A percentile compares a stretch with the other conserved stretches of the same genome.
phyloP scores from a whole-genome alignment of 2,888 invertebrate genomes.

The Choreutis nemorana region DNA sequence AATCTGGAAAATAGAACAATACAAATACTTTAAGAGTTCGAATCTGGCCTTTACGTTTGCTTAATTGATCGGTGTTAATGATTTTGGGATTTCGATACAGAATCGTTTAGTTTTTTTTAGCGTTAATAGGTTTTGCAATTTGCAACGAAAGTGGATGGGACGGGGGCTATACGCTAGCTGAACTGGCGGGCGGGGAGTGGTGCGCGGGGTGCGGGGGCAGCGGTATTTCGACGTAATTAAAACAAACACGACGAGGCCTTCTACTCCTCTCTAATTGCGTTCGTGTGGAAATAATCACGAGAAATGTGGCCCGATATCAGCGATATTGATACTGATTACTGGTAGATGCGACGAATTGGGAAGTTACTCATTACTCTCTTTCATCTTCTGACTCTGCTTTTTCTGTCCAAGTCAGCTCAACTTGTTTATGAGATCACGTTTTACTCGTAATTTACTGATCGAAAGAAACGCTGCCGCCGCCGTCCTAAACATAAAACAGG shows the following conservation, averaged over 20 bases:
- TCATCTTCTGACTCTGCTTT: no score
- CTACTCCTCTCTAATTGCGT: slow-evolving; percentile 62
- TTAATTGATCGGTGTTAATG: background rate
- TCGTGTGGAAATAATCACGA: slow-evolving; percentile 58
- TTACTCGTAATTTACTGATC: no score
- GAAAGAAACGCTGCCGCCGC: no score
- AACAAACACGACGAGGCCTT: slow-evolving; percentile 58
- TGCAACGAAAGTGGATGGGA: slow-evolving; percentile 43
- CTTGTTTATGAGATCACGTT: no score
- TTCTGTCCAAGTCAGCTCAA: no score
- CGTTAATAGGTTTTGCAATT: slow-evolving; percentile 48
- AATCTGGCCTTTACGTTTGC: no score
- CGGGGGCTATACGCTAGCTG: slow-evolving; percentile 12
- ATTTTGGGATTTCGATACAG: slow-evolving; percentile 14
- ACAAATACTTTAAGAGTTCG: no score
- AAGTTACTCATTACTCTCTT: no score
- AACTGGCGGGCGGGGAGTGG: slow-evolving; percentile 12
- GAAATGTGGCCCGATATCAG: slow-evolving; percentile 40
- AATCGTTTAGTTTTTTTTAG: slow-evolving; percentile 38
- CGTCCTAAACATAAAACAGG: no score
- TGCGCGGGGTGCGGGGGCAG: slow-evolving; percentile 26
- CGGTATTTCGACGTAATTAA: slow-evolving; percentile 60
- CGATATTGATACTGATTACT: no score
- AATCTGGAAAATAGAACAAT: no score
- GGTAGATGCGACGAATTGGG: no score